Percentiles rank a stretch among this genome's conserved stretches.
These are phyloP conservation scores for Perithous albicinctus DNA, from an alignment of 2,888 invertebrate species.

Conservation along the genomic window DNA sequence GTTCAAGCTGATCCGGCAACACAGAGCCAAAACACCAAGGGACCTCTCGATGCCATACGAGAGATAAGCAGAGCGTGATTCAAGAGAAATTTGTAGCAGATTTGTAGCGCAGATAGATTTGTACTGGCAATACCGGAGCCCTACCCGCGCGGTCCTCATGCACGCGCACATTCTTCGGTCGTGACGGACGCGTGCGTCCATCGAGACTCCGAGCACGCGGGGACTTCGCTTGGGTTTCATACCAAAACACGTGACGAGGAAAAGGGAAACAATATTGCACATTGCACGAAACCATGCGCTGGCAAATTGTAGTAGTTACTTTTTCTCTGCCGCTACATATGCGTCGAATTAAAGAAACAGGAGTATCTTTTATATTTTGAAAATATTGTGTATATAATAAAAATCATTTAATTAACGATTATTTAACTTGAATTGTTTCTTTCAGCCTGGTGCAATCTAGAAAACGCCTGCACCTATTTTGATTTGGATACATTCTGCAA, in stretches of 20 bases:
- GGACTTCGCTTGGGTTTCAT: conserved; percentile 20
- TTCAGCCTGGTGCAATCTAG: no score
- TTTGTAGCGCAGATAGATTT: conserved; percentile 33
- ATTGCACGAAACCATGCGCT: neutral
- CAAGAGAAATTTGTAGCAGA: conserved; percentile 49
- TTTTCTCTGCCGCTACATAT: neutral
- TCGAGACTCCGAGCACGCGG: neutral
- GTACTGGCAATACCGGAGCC: conserved; percentile 24
- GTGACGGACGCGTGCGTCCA: conserved; percentile 36
- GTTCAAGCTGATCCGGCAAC: conserved; percentile 31
- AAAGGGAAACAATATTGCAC: neutral
- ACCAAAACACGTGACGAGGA: neutral
- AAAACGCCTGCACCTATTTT: no score
- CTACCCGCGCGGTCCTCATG: conserved; percentile 35
- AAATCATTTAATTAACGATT: no score
- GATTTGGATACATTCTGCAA: no score
- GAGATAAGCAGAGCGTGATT: conserved; percentile 55
- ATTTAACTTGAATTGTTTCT: no score
- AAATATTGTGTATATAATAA: no score
- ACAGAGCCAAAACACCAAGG: conserved; percentile 30
- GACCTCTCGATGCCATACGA: conserved; percentile 50
- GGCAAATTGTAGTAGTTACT: neutral
- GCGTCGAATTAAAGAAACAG: no score
- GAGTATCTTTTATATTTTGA: no score
- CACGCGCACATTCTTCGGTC: conserved; percentile 34